These are phyloP conservation scores for Neocloeon triangulifer DNA, from an alignment of 1,140 invertebrate genomes.

Conservation along the genomic window DNA sequence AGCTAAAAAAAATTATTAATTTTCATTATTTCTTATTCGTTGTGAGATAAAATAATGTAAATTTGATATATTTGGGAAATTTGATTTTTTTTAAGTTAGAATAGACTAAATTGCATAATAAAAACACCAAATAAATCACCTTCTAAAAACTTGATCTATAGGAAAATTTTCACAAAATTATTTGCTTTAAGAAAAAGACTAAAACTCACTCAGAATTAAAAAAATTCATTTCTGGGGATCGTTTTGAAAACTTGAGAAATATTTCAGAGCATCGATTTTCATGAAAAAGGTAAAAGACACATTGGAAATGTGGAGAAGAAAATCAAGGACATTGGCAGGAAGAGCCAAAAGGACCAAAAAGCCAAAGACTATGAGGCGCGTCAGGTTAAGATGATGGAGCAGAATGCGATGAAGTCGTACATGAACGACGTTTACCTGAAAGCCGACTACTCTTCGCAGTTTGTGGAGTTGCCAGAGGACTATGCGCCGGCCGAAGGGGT, in stretches of 20 bases:
- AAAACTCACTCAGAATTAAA: too few relatives aligned
- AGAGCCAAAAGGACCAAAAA: conserved; percentile 53
- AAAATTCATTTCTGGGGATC: too few relatives aligned
- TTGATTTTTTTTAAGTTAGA: too few relatives aligned
- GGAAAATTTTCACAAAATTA: too few relatives aligned
- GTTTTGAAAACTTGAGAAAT: conserved; percentile 10
- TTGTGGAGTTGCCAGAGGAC: not conserved
- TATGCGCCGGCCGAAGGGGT: not conserved
- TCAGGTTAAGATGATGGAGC: conserved; percentile 75
- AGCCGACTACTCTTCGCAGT: conserved; percentile 1
- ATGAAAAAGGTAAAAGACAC: conserved; percentile 82
- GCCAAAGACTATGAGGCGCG: conserved; percentile 50
- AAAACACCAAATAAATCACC: too few relatives aligned
- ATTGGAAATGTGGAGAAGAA: conserved; percentile 81
- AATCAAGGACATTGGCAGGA: conserved; percentile 64
- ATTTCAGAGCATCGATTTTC: conserved; percentile 73
- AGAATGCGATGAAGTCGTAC: conserved; percentile 15
- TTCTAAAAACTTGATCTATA: too few relatives aligned
- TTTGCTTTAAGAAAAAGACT: too few relatives aligned
- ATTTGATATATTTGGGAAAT: too few relatives aligned
- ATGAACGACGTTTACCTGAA: conserved; percentile 1
- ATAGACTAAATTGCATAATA: too few relatives aligned
- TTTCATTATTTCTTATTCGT: too few relatives aligned
- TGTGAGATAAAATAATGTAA: too few relatives aligned
- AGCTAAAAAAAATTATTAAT: too few relatives aligned